A percentile compares a stretch with the other conserved stretches of the same genome.
Conservation (phyloP, 1,140 invertebrate species). For the Orussus abietinus region DNA sequence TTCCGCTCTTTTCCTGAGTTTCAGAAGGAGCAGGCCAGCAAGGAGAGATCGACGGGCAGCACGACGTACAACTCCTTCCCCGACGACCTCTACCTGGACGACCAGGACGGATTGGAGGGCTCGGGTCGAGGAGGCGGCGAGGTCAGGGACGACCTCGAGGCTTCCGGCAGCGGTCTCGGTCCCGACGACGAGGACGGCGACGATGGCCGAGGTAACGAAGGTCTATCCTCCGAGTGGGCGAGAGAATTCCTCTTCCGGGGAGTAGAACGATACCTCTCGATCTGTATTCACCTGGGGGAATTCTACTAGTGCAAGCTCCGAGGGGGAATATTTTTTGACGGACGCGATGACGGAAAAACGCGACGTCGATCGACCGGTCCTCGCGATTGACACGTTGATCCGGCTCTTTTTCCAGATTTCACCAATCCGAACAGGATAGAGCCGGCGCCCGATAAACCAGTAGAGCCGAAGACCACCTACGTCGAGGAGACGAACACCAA, state of each 20-base stretch:
- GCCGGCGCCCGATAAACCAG: conserved; percentile 35
- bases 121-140: conserved; percentile 51
- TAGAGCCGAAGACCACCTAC: conserved; percentile 38
- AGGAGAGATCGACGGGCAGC: conserved; percentile 36
- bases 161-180: conserved; percentile 66
- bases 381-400: too few species aligned
- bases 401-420: conserved; percentile 38
- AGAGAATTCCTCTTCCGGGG: conserved; percentile 5
- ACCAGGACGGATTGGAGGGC: conserved; percentile 52
- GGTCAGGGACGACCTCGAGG: conserved; percentile 62
- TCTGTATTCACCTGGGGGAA: too few species aligned
- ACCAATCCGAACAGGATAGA: conserved; percentile 43
- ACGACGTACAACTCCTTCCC: conserved; percentile 38
- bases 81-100: conserved; percentile 52
- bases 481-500: conserved; percentile 38
- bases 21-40: conserved; percentile 40
- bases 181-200: conserved; percentile 65
- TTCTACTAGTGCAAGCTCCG: too few species aligned
- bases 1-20: conserved; percentile 14
- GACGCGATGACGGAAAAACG: too few species aligned
- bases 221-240: too few species aligned
- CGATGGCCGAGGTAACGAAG: conserved; percentile 39
- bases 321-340: too few species aligned
- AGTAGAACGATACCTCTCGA: too few species aligned
- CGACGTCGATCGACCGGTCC: too few species aligned